These are phyloP conservation scores for Drosophila nasuta DNA, from an alignment of 1,140 invertebrate species.

Conservation along the genomic window DNA sequence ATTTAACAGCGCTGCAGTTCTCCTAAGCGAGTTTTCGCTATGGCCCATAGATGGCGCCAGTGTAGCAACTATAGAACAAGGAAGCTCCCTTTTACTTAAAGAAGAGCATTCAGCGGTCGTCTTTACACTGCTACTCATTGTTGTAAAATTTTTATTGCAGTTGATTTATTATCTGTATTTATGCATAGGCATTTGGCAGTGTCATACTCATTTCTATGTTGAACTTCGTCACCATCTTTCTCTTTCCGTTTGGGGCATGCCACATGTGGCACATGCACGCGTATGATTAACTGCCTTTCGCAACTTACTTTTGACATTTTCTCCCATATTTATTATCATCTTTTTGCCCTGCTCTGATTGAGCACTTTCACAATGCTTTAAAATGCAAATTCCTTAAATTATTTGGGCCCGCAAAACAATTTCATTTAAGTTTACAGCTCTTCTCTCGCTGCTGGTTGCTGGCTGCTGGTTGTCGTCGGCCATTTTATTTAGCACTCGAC, in stretches of 20 bases:
- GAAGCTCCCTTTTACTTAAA: too few relatives aligned
- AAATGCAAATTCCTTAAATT: constrained; percentile 66
- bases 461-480: constrained; percentile 19
- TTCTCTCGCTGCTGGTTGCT: neutral
- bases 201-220: constrained; percentile 22
- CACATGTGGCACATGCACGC: constrained; percentile 58
- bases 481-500: constrained; percentile 73
- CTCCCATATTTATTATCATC: constrained; percentile 33
- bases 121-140: neutral
- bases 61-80: too few relatives aligned
- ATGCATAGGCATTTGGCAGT: constrained; percentile 53
- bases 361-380: constrained; percentile 46
- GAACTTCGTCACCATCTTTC: neutral
- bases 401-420: constrained; percentile 39
- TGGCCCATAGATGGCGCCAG: too few relatives aligned
- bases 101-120: constrained; percentile 7
- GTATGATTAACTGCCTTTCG: constrained; percentile 75
- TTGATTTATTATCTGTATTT: constrained; percentile 79
- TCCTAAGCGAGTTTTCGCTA: neutral
- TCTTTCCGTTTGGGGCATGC: constrained; percentile 22
- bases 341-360: constrained; percentile 10
- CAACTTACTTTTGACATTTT: constrained; percentile 73
- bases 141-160: constrained; percentile 53
- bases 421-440: constrained; percentile 64
- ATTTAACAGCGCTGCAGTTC: too few relatives aligned